Conservation (phyloP, 2,113 vertebrate species). For the Myrmecobius fasciatus region DNA sequence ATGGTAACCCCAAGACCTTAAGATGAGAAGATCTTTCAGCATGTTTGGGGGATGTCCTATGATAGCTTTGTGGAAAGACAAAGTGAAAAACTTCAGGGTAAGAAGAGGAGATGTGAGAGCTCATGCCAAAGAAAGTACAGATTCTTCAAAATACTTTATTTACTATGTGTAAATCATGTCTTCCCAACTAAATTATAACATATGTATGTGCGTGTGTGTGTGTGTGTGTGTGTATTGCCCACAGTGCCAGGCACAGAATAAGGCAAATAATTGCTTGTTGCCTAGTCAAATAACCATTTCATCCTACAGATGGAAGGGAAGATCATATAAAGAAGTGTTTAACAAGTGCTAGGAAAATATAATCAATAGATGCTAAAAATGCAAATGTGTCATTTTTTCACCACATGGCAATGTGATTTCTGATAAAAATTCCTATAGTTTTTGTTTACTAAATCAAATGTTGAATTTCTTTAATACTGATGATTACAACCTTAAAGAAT, state of each 20-base stretch:
- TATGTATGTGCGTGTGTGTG: too few relatives aligned
- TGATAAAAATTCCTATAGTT: neutral
- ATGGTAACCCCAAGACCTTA: neutral
- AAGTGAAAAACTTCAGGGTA: neutral
- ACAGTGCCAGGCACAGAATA: conserved; percentile 46
- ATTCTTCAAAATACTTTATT: neutral
- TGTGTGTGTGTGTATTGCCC: neutral
- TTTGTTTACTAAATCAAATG: neutral
- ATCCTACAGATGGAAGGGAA: neutral
- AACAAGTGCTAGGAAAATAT: neutral
- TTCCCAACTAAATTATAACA: neutral
- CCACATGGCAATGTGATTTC: neutral
- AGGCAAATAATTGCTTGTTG: conserved; percentile 49
- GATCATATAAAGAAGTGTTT: conserved; percentile 1
- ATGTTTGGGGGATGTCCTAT: neutral
- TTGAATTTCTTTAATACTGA: neutral
- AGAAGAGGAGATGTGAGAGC: neutral
- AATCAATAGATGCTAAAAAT: neutral
- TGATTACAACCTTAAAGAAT: neutral
- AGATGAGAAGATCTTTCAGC: neutral
- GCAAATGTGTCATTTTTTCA: neutral
- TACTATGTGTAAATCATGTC: neutral
- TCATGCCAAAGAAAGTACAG: neutral
- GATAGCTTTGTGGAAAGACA: neutral
- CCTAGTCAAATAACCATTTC: conserved; percentile 19